phyloP scores from a whole-genome alignment of 2,888 invertebrate genomes.

The Stramonita haemastoma region DNA sequence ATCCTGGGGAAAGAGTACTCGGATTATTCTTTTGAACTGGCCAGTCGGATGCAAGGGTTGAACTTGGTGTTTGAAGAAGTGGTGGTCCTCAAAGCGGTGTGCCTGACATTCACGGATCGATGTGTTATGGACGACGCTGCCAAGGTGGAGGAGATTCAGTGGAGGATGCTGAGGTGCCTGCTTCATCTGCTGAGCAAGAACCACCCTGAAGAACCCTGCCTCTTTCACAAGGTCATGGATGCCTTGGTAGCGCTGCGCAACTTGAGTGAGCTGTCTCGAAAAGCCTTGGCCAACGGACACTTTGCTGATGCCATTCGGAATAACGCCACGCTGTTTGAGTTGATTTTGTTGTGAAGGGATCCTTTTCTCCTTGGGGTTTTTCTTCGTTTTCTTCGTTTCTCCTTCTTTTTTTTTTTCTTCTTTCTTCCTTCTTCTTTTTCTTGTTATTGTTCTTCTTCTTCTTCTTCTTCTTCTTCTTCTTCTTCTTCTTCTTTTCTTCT shows the following conservation, averaged over 20 bases:
- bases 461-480: background rate
- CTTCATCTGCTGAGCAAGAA: slow-evolving; percentile 20
- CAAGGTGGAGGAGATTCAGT: slow-evolving; percentile 39
- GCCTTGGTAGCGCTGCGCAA: background rate
- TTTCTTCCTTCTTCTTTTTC: background rate
- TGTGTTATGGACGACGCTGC: slow-evolving; percentile 7
- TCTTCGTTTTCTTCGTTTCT: background rate
- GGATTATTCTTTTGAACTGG: slow-evolving; percentile 19
- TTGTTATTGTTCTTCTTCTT: background rate
- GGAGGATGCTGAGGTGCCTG: slow-evolving; percentile 36
- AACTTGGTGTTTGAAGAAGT: slow-evolving; percentile 29
- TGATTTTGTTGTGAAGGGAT: slow-evolving; percentile 20
- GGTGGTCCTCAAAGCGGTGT: slow-evolving; percentile 36
- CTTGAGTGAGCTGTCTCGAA: slow-evolving; percentile 28
- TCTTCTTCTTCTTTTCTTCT: background rate
- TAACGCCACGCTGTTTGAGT: slow-evolving; percentile 20
- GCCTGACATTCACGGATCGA: slow-evolving; percentile 36
- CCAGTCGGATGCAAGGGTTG: slow-evolving; percentile 4
- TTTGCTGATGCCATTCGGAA: slow-evolving; percentile 25
- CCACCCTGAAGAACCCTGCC: background rate
- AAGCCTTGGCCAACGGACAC: slow-evolving; percentile 17
- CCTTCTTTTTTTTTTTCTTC: background rate
- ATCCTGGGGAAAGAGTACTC: slow-evolving; percentile 32
- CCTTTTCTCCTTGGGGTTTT: background rate
- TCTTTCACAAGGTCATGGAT: slow-evolving; percentile 32